Conservation (phyloP, 2,113 vertebrate species). For the Dasypus novemcinctus region DNA sequence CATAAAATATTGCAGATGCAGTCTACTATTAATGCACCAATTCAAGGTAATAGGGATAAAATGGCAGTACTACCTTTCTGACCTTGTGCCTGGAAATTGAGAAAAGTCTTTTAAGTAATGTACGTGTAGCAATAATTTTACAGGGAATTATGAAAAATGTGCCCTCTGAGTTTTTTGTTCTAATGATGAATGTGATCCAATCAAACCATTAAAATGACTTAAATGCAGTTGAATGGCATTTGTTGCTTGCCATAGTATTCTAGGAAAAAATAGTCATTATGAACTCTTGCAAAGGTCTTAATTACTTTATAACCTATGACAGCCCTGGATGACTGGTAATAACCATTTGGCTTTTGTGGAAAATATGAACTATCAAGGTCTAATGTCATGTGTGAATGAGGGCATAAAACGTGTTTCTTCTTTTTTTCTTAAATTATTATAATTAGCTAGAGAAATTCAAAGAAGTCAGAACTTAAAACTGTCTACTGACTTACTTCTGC, state of each 20-base stretch:
- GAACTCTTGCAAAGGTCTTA: constrained; percentile 65
- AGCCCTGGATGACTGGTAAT: constrained; percentile 58
- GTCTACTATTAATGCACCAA: constrained; percentile 38
- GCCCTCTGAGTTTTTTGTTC: constrained; percentile 68
- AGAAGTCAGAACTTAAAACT: constrained; percentile 69
- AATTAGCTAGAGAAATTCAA: constrained; percentile 58
- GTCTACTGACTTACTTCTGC: constrained; percentile 69
- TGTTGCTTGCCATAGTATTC: constrained; percentile 71
- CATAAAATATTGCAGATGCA: constrained; percentile 2
- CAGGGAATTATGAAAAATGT: constrained; percentile 75
- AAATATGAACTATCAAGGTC: constrained; percentile 63
- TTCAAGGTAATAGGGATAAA: constrained; percentile 48
- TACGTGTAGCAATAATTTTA: constrained; percentile 69
- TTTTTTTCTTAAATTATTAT: constrained; percentile 11
- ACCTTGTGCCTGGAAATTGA: constrained; percentile 49
- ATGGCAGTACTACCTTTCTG: constrained; percentile 56
- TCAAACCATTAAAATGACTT: constrained; percentile 73
- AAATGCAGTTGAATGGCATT: constrained; percentile 67
- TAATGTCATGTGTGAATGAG: constrained; percentile 53
- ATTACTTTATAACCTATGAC: constrained; percentile 65
- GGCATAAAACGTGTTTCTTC: constrained; percentile 41
- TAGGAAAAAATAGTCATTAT: constrained; percentile 63
- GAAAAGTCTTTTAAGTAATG: constrained; percentile 71
- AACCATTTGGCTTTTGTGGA: constrained; percentile 62
- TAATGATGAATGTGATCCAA: constrained; percentile 73